These are phyloP conservation scores for Drosophila malerkotliana DNA, from an alignment of 1,140 invertebrate genomes.

Conservation along the genomic window DNA sequence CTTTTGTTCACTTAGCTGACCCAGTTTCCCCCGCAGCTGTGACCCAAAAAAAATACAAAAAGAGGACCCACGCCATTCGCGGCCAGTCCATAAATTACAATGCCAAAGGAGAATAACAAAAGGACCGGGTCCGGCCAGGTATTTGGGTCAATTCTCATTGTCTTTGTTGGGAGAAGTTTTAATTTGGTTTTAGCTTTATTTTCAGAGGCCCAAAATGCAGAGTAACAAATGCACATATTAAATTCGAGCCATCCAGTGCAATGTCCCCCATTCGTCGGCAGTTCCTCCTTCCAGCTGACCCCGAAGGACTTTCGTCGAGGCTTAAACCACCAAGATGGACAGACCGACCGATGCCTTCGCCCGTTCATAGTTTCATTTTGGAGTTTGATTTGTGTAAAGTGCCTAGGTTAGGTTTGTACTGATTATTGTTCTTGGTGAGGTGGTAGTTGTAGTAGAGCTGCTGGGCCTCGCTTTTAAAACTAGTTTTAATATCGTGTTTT, in stretches of 20 bases:
- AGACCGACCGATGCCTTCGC: too few relatives aligned
- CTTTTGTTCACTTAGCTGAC: conserved; percentile 59
- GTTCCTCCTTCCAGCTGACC: not conserved
- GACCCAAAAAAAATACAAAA: conserved; percentile 19
- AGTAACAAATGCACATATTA: conserved; percentile 36
- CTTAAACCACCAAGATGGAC: too few relatives aligned
- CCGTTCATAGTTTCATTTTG: not conserved
- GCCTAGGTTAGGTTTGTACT: not conserved
- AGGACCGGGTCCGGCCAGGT: conserved; percentile 64
- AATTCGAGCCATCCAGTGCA: conserved; percentile 18
- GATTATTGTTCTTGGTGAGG: not conserved
- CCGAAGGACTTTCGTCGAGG: not conserved
- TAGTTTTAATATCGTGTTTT: conserved; percentile 27
- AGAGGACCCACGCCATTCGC: not conserved
- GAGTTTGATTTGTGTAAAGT: not conserved
- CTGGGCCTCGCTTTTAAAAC: conserved; percentile 19
- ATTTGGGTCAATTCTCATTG: conserved; percentile 70
- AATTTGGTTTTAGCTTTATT: not conserved
- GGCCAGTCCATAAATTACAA: conserved; percentile 66
- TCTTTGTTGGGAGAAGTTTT: conserved; percentile 17
- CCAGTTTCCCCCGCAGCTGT: conserved; percentile 20
- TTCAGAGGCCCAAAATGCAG: conserved; percentile 1
- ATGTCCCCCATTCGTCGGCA: not conserved
- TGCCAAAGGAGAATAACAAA: conserved; percentile 41
- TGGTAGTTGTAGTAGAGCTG: conserved; percentile 28